Evolutionary conservation across 2,113 vertebrate genomes (phyloP).

Genomic region (Channa maculata): DNA sequence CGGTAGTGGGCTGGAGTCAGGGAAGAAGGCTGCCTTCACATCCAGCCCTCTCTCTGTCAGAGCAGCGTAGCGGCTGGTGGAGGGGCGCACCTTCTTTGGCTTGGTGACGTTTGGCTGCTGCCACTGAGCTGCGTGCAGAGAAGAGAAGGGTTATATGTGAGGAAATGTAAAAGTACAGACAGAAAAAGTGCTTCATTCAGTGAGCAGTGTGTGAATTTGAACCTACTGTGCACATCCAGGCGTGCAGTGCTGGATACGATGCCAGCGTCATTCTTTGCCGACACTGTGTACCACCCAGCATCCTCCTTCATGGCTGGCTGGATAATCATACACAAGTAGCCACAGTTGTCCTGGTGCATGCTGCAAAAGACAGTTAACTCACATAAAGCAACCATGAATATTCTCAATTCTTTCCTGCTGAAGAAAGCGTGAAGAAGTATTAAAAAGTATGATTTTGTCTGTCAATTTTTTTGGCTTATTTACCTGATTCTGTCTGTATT

Average conservation of each 20-base stretch:
- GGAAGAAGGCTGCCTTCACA: slow-evolving; percentile 97
- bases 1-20: slow-evolving; percentile 90
- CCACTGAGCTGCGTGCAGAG: slow-evolving; percentile 89
- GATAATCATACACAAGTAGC: slow-evolving; percentile 98
- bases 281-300: slow-evolving; percentile 97
- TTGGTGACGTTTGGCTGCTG: slow-evolving; percentile 93
- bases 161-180: rapidly evolving
- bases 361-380: slow-evolving; percentile 74
- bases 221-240: slow-evolving; percentile 93
- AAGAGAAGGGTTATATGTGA: not conserved
- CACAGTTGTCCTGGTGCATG: slow-evolving; percentile 98
- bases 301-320: slow-evolving; percentile 96
- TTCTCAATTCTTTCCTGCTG: not conserved
- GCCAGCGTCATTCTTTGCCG: slow-evolving; percentile 97
- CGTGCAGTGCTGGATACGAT: slow-evolving; percentile 97
- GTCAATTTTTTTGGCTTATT: not conserved
- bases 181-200: not conserved
- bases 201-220: not conserved
- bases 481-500: slow-evolving; percentile 97
- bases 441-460: not conserved
- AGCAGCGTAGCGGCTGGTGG: slow-evolving; percentile 95
- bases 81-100: slow-evolving; percentile 95
- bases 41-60: slow-evolving; percentile 97
- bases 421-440: not conserved
- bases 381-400: not conserved